Evolutionary conservation across 1,140 invertebrate species (phyloP), one percentile per base, ranked within the genome.

Genomic region (Parasteatoda tepidariorum): DNA sequence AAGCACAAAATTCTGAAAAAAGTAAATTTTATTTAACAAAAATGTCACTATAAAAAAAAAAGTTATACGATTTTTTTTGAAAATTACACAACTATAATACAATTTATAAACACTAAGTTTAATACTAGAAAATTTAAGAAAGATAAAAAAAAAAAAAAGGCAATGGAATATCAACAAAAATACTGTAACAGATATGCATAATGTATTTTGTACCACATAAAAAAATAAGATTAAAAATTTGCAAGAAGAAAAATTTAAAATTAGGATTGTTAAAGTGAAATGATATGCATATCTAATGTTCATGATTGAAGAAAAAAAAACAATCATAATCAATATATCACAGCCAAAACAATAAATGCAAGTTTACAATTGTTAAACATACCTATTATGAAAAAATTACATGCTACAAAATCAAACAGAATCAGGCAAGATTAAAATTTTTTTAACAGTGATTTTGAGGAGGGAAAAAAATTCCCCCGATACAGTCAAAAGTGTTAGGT

Each of bases 341-440:
- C 76, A 79, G 76, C 76, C 68, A 79, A n/a, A 79, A 79, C 64
- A 79, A 79, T 79, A 68, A 79, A 79, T 79, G 76, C 76, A 79
- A 30, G n/a, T 66, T 66, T 38, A 75, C 24, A 75, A 75, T 59
- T 59, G 24, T n/a, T 22, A 59, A 22, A 22, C 24, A n/a, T 2
- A 22, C 57, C 18, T 9, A 9, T 48, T 7, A 48, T 18, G 18
- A 48, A 7, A 48, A 18, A 48, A 48, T 7, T 48, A 18, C 7
- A n/a, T n/a, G n/a, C n/a, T n/a, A n/a, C n/a, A n/a, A n/a, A n/a
- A 7, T 48, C 41, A 48, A 48, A 9, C 41, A 48, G 7, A 48
- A 48, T 48, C n/a, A n/a, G 41, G 41, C 41, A 48, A 48, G 41
- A 18, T 18, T 48, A 48, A 48, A 48, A 7, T 48, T 48, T 48